Percentiles rank a stretch among this genome's conserved stretches.
phyloP scores from a whole-genome alignment of 1,140 invertebrate species.

The Olivierus martensii region DNA sequence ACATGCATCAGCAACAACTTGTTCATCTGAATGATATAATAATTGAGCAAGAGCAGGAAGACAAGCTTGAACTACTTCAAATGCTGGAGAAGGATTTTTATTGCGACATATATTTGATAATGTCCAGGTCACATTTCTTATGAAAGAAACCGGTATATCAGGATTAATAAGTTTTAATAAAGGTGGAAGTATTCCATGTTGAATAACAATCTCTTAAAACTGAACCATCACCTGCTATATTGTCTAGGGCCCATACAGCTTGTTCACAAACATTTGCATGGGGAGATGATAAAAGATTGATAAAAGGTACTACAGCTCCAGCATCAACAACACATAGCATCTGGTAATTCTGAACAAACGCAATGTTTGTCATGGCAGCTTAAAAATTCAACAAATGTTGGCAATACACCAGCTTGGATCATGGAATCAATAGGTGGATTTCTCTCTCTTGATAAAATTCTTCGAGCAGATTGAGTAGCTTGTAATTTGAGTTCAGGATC shows the following conservation, averaged over 20 bases:
- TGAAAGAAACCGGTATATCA: slow-evolving; percentile 38
- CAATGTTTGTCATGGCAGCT: slow-evolving; percentile 78
- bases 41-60: slow-evolving; percentile 65
- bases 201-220: slow-evolving; percentile 52
- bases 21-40: slow-evolving; percentile 63
- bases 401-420: slow-evolving; percentile 82
- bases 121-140: slow-evolving; percentile 69
- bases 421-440: slow-evolving; percentile 96
- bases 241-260: slow-evolving; percentile 71
- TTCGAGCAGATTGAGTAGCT: slow-evolving; percentile 60
- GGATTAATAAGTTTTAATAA: slow-evolving; percentile 29
- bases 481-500: slow-evolving; percentile 44
- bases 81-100: slow-evolving; percentile 71
- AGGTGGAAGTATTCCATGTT: slow-evolving; percentile 28
- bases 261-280: slow-evolving; percentile 81
- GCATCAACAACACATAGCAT: slow-evolving; percentile 67
- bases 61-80: slow-evolving; percentile 57
- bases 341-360: slow-evolving; percentile 81
- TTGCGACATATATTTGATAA: slow-evolving; percentile 84
- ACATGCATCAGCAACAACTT: slow-evolving; percentile 96
- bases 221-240: slow-evolving; percentile 38
- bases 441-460: slow-evolving; percentile 87
- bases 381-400: slow-evolving; percentile 81
- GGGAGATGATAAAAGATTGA: slow-evolving; percentile 55
- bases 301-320: slow-evolving; percentile 66